Base-by-base conservation (phyloP, 2,797 vertebrate genomes). In the Microctenopoma stevenorrisi region DNA sequence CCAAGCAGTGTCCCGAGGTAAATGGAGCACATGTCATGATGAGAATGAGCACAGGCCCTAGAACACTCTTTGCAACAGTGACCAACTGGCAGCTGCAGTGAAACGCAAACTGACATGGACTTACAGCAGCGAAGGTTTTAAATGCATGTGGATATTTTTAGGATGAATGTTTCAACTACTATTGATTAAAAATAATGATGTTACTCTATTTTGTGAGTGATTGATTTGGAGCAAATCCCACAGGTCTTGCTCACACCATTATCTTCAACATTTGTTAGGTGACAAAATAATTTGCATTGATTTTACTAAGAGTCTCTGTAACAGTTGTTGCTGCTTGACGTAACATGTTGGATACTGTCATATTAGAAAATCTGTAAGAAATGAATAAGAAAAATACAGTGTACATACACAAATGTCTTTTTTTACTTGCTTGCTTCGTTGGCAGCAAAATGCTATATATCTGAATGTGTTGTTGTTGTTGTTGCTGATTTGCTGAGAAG, bases 51-150 rank as follows among this genome's bases (percentile, higher is more conserved):
- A 72, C 52, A 69, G 54, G 60, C 66, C 68, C 78, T 52, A 78
- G 74, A 86, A 87, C 66, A 66, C 57, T 84, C 82, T 87, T 82
- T 82, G 58, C 53, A 57, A 56, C n/a, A 59, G 61, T 66, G 57
- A 73, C 74, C 78, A 72, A 42, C 43, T 73, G 64, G 66, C 74
- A 73, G 67, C 63, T 83, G 70, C 51, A 63, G 59, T 47, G 46
- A 64, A 58, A 57, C 52, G 68, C 15, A 58, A 5, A 54, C 22
- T 65, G 49, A 69, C 59, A 66, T 57, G 37, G 54, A 50, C 28
- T 51, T 65, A 70, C 40, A 60, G 54, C 5, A 4, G 28, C 52
- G 12, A n/a, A 63, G 9, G 9, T 38, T 11, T 10, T 9, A 5
- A 61, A 43, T 0, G 4, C n/a, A 43, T 72, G 15, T 33, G 46